Evolutionary conservation across 2,888 invertebrate genomes (phyloP), one percentile per base, ranked within the genome.

Genomic region (Erannis defoliaria): DNA sequence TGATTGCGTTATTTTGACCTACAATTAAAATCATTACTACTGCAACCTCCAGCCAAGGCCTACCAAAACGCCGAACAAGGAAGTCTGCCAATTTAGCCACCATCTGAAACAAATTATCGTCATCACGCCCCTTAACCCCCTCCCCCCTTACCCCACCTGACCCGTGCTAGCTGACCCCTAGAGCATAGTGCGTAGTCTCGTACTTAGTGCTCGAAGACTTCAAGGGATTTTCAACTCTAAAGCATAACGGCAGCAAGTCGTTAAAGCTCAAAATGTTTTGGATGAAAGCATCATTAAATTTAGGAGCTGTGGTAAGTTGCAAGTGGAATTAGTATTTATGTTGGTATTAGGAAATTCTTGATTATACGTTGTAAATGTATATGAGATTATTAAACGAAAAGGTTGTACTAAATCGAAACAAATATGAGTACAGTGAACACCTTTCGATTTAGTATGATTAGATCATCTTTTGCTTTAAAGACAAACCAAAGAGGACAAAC

Each of bases 101-200:
- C 65, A 66, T 68, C 68, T 68, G 71, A 66, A 68, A 71, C 71
- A 68, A 71, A 71, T 71, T 68, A 71, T 71, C 68, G 68, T 68
- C 71, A 71, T 71, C 67, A 71, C 66, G 62, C 40, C 64, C 46
- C 54, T 14, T 35, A 40, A 56, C 46, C 12, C 49, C 63, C 21
- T 8, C 57, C 64, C 57, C 53, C 55, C 29, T 62, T 62, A 64
- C 66, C 58, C 67, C 61, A 66, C 54, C 26, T 60, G 62, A 61
- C 65, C 66, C 66, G 48, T 53, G 54, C 49, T 55, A 53, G 59
- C 45, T 61, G 61, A 61, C 61, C 61, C 57, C 65, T 67, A 59
- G 59, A 65, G 61, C 61, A 61, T 61, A 67, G 65, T 69, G 69
- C 67, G 65, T 69, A 61, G 62, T 49, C 48, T 59, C 43, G 60